Conservation (phyloP, 2,888 invertebrate genomes). For the Melangyna quadrimaculata region DNA sequence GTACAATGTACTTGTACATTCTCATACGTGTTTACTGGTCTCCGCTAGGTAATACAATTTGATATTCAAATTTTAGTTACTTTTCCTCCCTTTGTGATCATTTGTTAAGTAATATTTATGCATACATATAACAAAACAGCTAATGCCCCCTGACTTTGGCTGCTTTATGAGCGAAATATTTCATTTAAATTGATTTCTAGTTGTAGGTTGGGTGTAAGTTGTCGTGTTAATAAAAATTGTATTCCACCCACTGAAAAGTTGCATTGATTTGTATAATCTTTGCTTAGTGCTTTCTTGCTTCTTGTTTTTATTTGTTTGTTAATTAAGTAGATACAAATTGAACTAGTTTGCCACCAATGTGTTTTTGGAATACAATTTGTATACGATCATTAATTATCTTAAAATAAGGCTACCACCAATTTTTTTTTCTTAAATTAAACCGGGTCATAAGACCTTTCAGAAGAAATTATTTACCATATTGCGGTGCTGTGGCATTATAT, state of each 20-base stretch:
- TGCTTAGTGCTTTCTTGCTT: background rate
- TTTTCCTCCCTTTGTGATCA: background rate
- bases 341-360: too few species aligned
- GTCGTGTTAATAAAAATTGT: background rate
- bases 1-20: background rate
- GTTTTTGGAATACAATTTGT: too few species aligned
- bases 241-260: background rate
- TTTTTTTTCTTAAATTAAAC: too few species aligned
- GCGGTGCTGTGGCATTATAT: too few species aligned
- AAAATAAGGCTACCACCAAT: too few species aligned
- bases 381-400: too few species aligned
- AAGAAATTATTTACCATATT: too few species aligned
- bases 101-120: too few species aligned
- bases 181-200: conserved; percentile 11
- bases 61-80: background rate
- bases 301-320: too few species aligned
- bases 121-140: background rate
- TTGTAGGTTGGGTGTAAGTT: background rate
- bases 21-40: background rate
- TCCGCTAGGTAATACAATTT: background rate
- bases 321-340: too few species aligned
- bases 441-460: too few species aligned
- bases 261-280: background rate
- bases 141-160: background rate
- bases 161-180: background rate